Evolutionary conservation across 2,113 vertebrate genomes (phyloP).

Genomic region (Corvus moneduloides): DNA sequence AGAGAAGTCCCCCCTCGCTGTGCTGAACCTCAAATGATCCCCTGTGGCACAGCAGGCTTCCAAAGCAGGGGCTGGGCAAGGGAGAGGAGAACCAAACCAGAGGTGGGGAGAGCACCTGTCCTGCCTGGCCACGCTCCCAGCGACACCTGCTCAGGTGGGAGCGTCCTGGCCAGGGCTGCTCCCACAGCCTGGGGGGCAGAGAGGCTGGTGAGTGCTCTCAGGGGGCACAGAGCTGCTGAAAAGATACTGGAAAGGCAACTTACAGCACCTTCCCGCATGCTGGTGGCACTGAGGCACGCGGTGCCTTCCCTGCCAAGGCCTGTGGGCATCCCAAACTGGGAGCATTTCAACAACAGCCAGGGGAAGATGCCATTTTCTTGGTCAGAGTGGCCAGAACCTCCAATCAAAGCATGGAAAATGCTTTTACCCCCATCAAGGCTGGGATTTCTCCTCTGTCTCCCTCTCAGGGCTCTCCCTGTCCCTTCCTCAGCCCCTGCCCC

Average conservation of each 20-base stretch:
- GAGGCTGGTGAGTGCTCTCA: not conserved
- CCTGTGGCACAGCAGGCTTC: not conserved
- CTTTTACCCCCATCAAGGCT: not conserved
- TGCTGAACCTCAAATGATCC: not conserved
- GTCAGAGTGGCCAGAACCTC: not conserved
- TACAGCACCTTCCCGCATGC: accelerated
- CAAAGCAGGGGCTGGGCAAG: not conserved
- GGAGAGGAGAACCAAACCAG: not conserved
- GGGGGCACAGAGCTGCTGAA: not conserved
- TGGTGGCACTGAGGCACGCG: accelerated
- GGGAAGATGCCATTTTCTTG: not conserved
- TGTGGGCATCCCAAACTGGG: not conserved
- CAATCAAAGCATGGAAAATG: not conserved
- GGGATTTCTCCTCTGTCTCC: not conserved
- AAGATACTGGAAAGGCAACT: not conserved
- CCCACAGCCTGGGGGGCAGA: not conserved
- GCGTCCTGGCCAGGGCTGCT: not conserved
- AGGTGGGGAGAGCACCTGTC: not conserved
- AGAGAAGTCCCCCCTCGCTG: not conserved
- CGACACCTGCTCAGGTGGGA: not conserved
- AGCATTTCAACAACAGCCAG: not conserved
- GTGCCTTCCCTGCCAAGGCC: not conserved
- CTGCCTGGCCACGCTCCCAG: accelerated
- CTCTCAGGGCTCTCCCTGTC: not conserved
- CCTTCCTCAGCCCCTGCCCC: not conserved